A percentile compares a stretch with the other conserved stretches of the same genome.
These are phyloP conservation scores for Hanleya hanleyi DNA, from an alignment of 2,888 invertebrate species.

Conservation along the genomic window DNA sequence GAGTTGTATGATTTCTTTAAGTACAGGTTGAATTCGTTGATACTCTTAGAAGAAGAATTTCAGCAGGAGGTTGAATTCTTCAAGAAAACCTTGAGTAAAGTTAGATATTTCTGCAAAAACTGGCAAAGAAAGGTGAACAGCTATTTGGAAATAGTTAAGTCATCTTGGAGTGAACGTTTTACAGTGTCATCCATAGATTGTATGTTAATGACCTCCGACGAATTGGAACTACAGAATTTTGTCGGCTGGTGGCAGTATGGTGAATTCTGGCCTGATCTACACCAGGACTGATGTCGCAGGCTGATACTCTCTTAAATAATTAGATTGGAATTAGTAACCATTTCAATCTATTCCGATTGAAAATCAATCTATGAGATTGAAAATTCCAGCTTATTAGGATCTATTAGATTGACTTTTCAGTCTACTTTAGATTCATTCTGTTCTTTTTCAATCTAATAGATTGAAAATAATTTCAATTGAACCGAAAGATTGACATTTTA, in stretches of 20 bases:
- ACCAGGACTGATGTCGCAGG: too few species aligned
- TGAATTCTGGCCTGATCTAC: background rate
- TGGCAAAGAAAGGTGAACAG: background rate
- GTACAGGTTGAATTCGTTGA: background rate
- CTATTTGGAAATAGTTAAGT: background rate
- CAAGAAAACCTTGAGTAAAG: background rate
- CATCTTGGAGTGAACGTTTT: background rate
- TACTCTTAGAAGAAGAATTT: background rate
- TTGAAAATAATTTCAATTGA: too few species aligned
- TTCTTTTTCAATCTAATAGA: too few species aligned
- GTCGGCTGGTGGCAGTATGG: background rate
- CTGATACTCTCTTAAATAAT: too few species aligned
- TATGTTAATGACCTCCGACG: background rate
- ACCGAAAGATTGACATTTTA: too few species aligned
- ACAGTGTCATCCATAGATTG: background rate
- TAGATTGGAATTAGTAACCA: too few species aligned
- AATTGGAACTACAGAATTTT: background rate
- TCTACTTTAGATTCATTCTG: too few species aligned
- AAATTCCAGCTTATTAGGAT: too few species aligned
- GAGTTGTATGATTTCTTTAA: background rate
- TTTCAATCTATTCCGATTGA: too few species aligned
- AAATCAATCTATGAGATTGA: too few species aligned
- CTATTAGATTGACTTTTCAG: too few species aligned
- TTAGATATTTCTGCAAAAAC: background rate
- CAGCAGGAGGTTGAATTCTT: background rate